Base-by-base conservation (phyloP, 35 echinoderm and acorn worm genomes). In the Amphiura filiformis region DNA sequence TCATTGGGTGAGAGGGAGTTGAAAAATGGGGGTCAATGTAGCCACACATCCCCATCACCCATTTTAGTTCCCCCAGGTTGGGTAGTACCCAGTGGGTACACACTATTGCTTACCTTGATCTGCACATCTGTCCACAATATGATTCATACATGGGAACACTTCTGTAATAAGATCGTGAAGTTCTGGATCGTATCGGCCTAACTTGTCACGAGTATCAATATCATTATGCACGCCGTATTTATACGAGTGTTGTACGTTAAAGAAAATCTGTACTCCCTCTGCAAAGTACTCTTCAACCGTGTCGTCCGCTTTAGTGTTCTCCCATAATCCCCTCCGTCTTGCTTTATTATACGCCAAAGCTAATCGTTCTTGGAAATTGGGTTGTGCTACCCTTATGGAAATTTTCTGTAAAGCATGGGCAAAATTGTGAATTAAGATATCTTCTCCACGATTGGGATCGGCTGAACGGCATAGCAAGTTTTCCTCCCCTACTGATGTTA, bases 271-370 rank as follows among this genome's bases (percentile, higher is more conserved):
- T 1, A 91, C 89, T 31, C 96, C 96, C 61, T 98, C 89, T 9
- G 96, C 96, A 39, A 94, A 98, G 64, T 98, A 98, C 61, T 94
- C 92, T 17, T 98, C 93, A 22, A 92, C 80, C 4, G 96, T 93
- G 49, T 98, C 89, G 65, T 92, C 87, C 12, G 92, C 89, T 36
- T 78, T 88, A 36, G 96, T 92, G 42, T 91, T 82, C 23, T 80
- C 39, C 96, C 96, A 98, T 0, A 98, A 79, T 22, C 87, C 92
- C 11, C 38, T 65, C 1, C 83, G 31, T 36, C 96, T 88, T 0
- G 96, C 92, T 49, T 76, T 92, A 76, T 89, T 89, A 81, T 98
- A 98, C 14, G 92, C 96, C 17, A 65, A 77, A 23, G 75, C 83
- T 0, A 94, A 85, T 49, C 89, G 42, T 20, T 32, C 20, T n/a